Base-by-base conservation (phyloP, 2,113 vertebrate species). In the Taurulus bubalis region DNA sequence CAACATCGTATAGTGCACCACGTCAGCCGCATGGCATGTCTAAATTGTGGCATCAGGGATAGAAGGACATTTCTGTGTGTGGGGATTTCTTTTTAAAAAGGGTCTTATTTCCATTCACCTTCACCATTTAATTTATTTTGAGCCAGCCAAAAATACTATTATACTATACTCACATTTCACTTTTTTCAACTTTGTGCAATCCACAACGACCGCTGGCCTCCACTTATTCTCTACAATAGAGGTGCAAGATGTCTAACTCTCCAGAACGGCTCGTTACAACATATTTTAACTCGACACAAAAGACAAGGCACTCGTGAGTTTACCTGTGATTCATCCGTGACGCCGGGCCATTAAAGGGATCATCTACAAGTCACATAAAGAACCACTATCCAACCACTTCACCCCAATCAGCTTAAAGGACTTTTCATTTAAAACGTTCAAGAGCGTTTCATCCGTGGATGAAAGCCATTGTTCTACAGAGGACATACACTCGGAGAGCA, bases 341-440 rank as follows among this genome's bases (percentile, higher is more conserved):
- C 76, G 79, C 69, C 0, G 73, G 22, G 70, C 55, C 83, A 87
- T 83, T 73, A 72, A 81, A 77, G 49, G 68, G 81, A 79, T 83
- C 71, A 65, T 76, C 77, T 72, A 70, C 68, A 10, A 75, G 75
- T 56, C 51, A 70, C 63, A 68, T 82, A 68, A 82, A 89, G 75
- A 85, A 53, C 75, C 82, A 66, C 77, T 71, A 32, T 40, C 77
- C 77, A 71, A n/a, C 84, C 77, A 90, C 91, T 93, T 80, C 63
- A 90, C 34, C 66, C 59, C 75, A 87, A 85, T 90, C 87, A 79
- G 84, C 79, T 74, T 83, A 75, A 89, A 86, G 75, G 75, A 76
- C 81, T 84, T 85, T 83, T 90, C 47, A 89, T 89, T 92, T 71
- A 71, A 79, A 80, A 79, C 6, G 65, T 71, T 90, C 71, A 69